These are phyloP conservation scores for Psettodes erumei DNA, from an alignment of 2,113 vertebrate species.

Conservation along the genomic window DNA sequence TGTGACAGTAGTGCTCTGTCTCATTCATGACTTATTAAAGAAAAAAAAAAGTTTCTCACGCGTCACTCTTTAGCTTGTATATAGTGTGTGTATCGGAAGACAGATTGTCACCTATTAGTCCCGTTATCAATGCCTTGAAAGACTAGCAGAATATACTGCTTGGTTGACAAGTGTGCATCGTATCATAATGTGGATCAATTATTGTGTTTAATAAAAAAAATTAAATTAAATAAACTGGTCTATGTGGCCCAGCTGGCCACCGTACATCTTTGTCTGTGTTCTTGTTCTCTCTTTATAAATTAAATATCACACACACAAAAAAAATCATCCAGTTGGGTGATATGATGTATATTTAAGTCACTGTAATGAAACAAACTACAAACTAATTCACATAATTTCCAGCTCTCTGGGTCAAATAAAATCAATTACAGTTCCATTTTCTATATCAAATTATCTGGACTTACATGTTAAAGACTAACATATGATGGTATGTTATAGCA, in stretches of 20 bases:
- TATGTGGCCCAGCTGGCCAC: slow-evolving; percentile 67
- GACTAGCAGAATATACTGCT: slow-evolving; percentile 64
- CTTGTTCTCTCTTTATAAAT: slow-evolving; percentile 23
- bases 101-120: slow-evolving; percentile 73
- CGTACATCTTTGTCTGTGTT: slow-evolving; percentile 52
- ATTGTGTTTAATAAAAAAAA: slow-evolving; percentile 81
- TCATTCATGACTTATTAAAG: slow-evolving; percentile 68
- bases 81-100: slow-evolving; percentile 73
- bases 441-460: neutral
- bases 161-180: slow-evolving; percentile 70
- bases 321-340: neutral
- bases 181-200: slow-evolving; percentile 76
- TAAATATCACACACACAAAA: too few species aligned
- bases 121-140: slow-evolving; percentile 63
- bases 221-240: slow-evolving; percentile 69
- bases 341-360: neutral
- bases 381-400: neutral
- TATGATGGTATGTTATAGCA: neutral
- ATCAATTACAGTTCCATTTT: neutral
- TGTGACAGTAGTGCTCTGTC: slow-evolving; percentile 76
- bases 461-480: neutral
- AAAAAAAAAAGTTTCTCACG: slow-evolving; percentile 51
- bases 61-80: slow-evolving; percentile 76
- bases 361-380: neutral
- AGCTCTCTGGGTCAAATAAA: neutral